Percentiles rank a stretch among this genome's conserved stretches.
Evolutionary conservation across 2,113 vertebrate species (phyloP).

Genomic region (Erinaceus europaeus): DNA sequence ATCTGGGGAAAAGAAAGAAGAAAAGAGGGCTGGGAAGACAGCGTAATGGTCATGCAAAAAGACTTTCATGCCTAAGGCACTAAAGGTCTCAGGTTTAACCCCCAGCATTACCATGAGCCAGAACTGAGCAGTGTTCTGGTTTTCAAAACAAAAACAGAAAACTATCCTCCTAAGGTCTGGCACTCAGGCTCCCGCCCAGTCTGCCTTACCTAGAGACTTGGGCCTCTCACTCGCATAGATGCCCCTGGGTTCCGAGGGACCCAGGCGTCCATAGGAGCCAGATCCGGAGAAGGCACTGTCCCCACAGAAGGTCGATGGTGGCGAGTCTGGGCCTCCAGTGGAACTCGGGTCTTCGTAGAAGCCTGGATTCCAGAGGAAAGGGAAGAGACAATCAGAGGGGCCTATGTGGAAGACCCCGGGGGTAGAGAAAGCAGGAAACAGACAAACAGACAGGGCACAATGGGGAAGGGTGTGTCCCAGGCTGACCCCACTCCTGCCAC

Average conservation of each 20-base stretch:
- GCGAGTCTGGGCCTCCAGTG: conserved; percentile 80
- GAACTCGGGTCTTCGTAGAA: conserved; percentile 88
- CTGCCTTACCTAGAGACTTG: conserved; percentile 89
- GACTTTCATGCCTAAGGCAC: no score
- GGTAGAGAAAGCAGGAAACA: neutral
- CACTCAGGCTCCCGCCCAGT: neutral
- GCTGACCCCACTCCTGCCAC: neutral
- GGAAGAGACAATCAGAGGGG: neutral
- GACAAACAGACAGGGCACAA: neutral
- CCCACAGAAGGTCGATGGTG: conserved; percentile 80
- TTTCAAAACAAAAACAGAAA: neutral
- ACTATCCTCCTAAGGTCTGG: neutral
- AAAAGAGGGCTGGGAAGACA: no score
- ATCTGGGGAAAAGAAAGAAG: no score
- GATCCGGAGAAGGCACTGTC: conserved; percentile 77
- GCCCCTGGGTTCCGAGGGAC: conserved; percentile 76
- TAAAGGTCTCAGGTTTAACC: no score
- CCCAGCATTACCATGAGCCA: no score
- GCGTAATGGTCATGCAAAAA: no score
- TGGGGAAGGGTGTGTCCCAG: neutral
- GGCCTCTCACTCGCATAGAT: conserved; percentile 85
- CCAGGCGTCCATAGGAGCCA: conserved; percentile 74
- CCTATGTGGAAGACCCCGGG: neutral
- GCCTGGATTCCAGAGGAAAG: conserved; percentile 68
- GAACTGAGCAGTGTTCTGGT: neutral